Conservation (phyloP, 1,140 invertebrate genomes). For the Hetaerina americana region DNA sequence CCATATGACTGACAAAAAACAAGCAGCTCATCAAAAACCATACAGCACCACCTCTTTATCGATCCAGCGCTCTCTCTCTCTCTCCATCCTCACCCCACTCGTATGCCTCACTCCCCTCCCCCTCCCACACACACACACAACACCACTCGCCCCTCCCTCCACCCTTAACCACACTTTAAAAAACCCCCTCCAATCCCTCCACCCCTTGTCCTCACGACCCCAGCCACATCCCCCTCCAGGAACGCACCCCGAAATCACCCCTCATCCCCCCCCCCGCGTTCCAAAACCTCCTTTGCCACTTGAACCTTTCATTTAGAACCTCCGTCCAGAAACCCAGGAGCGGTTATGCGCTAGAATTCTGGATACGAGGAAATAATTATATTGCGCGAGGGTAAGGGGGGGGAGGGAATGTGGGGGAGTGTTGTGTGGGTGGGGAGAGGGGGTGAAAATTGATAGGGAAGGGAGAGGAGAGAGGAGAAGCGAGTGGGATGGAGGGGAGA, state of each 20-base stretch:
- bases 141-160: background rate
- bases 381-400: background rate
- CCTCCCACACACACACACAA: background rate
- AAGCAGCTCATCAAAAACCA: no score
- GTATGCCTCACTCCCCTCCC: background rate
- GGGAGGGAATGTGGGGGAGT: background rate
- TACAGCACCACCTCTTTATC: no score
- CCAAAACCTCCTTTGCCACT: background rate
- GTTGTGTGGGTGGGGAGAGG: background rate
- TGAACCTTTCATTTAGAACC: background rate
- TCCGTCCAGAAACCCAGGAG: background rate
- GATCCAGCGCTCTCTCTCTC: no score
- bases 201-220: background rate
- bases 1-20: no score
- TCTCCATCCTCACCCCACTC: background rate
- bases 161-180: background rate
- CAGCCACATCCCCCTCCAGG: no score
- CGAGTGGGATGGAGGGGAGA: background rate
- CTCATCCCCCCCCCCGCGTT: background rate
- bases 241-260: no score
- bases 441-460: background rate
- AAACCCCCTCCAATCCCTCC: background rate
- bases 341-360: background rate
- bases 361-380: background rate
- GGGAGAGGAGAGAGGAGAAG: background rate